A percentile compares a stretch with the other conserved stretches of the same genome.
Evolutionary conservation across 2,113 vertebrate species (phyloP).

Genomic region (Gymnocephalus cernua): DNA sequence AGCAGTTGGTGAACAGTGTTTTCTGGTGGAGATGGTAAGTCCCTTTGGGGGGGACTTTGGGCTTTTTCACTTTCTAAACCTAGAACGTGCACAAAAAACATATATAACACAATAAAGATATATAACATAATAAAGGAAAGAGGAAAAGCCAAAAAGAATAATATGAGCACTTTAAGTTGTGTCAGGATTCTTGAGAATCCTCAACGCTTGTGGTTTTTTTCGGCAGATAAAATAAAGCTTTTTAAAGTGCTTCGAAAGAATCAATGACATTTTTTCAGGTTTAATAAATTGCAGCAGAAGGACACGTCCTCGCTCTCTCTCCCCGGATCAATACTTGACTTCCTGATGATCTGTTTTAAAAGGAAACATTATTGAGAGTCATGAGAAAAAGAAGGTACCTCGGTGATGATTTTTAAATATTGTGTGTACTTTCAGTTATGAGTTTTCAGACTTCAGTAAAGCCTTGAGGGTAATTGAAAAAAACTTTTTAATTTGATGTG

Average conservation of each 20-base stretch:
- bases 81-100: too few species aligned
- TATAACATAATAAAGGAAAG: too few species aligned
- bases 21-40: too few species aligned
- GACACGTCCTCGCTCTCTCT: not conserved
- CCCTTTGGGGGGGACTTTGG: too few species aligned
- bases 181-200: not conserved
- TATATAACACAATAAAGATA: too few species aligned
- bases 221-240: not conserved
- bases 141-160: too few species aligned
- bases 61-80: too few species aligned
- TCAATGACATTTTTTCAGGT: not conserved
- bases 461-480: not conserved
- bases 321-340: not conserved
- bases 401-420: not conserved
- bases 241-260: not conserved
- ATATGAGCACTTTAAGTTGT: not conserved
- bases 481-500: not conserved
- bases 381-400: not conserved
- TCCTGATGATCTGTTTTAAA: not conserved
- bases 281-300: not conserved
- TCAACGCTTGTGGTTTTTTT: not conserved
- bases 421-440: not conserved
- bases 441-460: not conserved
- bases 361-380: not conserved
- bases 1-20: too few species aligned